Evolutionary conservation across 2,888 invertebrate species (phyloP), one percentile per base, ranked within the genome.

Genomic region (Strigamia crassipes): DNA sequence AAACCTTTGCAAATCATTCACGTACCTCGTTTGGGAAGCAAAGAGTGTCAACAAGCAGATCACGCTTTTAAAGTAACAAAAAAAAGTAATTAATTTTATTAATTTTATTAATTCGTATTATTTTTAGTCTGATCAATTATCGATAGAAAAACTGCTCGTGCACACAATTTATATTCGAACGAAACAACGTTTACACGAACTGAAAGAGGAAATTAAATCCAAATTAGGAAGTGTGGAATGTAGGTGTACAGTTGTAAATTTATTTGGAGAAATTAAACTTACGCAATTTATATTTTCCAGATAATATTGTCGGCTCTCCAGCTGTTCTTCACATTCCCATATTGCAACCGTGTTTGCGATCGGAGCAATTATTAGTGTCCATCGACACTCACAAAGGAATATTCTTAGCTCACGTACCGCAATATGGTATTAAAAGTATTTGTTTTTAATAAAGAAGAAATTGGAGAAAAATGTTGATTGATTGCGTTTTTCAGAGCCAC

Each of bases 131-230:
- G 96, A 96, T 88, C 92, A 95, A 86, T 90, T 98, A n/a, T 96
- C 97, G 6, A 94, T 98, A 92, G 98, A 98, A 89, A 92, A 96
- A 51, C 90, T 98, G 81, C 90, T 98, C 51, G 96, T 97, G 8
- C 96, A 97, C 87, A 97, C 97, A 0, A 96, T 98, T 85, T 97
- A 98, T 87, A 94, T 97, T 82, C 91, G 98, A 84, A 95, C 96
- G 0, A 91, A 94, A 81, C 93, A 94, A 84, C 91, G 97, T 73
- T 90, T 97, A 15, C 91, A 91, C 56, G 96, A 96, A 86, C 91
- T 96, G 42, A 94, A 94, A 87, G 92, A 94, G 84, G 92, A 94
- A 86, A 89, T 95, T 80, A 85, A 86, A 83, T 92, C 92, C 85
- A 91, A 91, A 46, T 90, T 94, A 87, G 87, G 93, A 41, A 92